Evolutionary conservation across 1,140 invertebrate genomes (phyloP), one percentile per base, ranked within the genome.

Genomic region (Trichoplusia ni): DNA sequence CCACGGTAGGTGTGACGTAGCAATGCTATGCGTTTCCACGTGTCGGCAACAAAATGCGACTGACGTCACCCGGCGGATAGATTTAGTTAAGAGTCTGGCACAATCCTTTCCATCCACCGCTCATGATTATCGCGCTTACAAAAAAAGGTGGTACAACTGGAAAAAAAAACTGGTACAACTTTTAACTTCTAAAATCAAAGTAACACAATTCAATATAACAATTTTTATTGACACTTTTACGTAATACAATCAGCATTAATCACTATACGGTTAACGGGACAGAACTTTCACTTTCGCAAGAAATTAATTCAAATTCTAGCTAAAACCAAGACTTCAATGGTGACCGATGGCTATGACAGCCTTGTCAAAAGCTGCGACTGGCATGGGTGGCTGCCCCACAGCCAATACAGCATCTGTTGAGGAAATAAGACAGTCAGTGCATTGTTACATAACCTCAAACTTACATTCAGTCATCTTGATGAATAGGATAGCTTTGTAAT

Each of bases 351-450:
- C 69, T 58, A 79, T 77, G 1, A 63, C 59, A 6, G 77, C 77
- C 38, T 77, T 73, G 54, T 80, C 77, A 19, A 80, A 80, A 4
- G 70, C 68, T 42, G 72, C 69, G 1, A 80, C 33, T 1, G 77
- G 77, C 5, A 35, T 35, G 3, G 77, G 77, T 18, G 77, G 77
- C 40, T 75, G 73, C 7, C 77, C 77, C 16, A 80, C 54, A n/a
- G 77, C 77, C 9, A 80, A 40, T 18, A 80, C 70, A 8, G 77
- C 77, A 67, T 80, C 77, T 80, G 71, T 72, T 54, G n/a, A n/a
- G n/a, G 8, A 19, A 49, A 38, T 21, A 68, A 73, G 8, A 19
- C 1, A 60, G 35, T 51, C 4, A 51, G 0, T 33, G 5, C 2
- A 3, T n/a, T 33, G 18, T 33, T 9, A 14, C n/a, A n/a, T n/a